phyloP scores from a whole-genome alignment of 35 echinoderm and acorn worm genomes.

The Strongylocentrotus purpuratus region DNA sequence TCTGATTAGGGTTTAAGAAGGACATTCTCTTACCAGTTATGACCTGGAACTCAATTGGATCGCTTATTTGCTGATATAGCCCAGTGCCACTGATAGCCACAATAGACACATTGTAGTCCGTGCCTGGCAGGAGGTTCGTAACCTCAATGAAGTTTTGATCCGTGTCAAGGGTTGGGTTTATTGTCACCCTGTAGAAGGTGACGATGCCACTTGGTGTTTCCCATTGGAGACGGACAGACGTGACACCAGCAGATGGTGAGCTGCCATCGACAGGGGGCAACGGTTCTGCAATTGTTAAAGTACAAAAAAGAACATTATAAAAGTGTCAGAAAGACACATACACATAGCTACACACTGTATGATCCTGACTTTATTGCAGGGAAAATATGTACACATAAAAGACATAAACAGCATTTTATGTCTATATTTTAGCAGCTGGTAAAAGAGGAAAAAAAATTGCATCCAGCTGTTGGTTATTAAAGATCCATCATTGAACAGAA shows the following conservation, averaged over 20 bases:
- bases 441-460: no score
- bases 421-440: no score
- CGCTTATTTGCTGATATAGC: conserved; percentile 3
- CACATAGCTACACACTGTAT: not conserved
- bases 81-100: conserved; percentile 14
- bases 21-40: not conserved
- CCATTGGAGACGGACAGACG: not conserved
- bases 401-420: no score
- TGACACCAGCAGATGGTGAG: not conserved
- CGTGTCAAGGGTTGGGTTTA: not conserved
- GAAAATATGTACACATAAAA: not conserved
- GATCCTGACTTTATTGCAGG: not conserved
- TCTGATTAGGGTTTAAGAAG: no score
- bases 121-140: not conserved
- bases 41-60: not conserved
- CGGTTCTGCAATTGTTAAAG: not conserved
- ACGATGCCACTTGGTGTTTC: not conserved
- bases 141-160: not conserved
- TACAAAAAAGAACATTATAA: not conserved
- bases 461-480: no score
- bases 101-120: not conserved
- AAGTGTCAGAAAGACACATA: not conserved
- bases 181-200: not conserved
- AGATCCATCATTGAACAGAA: no score
- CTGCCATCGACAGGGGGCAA: not conserved